Base-by-base conservation (phyloP, 1,140 invertebrate species). In the Camponotus pennsylvanicus region DNA sequence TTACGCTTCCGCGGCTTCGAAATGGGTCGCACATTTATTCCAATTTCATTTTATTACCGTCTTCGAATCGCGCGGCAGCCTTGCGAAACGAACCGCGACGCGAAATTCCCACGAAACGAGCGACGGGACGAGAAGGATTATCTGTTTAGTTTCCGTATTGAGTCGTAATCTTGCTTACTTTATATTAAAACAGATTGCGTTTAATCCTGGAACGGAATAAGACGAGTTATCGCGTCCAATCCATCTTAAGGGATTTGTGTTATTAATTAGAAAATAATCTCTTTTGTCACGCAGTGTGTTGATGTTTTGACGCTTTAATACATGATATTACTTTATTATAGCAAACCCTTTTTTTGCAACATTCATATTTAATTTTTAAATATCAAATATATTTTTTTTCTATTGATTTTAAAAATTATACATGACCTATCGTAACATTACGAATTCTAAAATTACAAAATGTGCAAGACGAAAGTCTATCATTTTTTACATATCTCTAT, bases 11-110 rank as follows among this genome's bases (percentile, higher is more conserved):
- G 40, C 71, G 52, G 52, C 32, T 49, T 34, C 42, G 27, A 85
- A 78, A n/a, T 87, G 57, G 15, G n/a, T 80, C 64, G 55, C 49
- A 55, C 76, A 66, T 86, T 86, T 79, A 71, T 80, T 75, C 73
- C 84, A 63, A 80, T 80, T 69, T 57, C 9, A 75, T 76, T 88
- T 86, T 75, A 79, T 80, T 34, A 37, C 67, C 8, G 45, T 21
- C 52, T 42, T 40, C 71, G 80, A 40, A 21, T 37, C 32, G 32
- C 85, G 57, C 69, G 40, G 37, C 13, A 5, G 13, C n/a, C 80
- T 32, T 32, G 80, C 67, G 80, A 34, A 70, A 66, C 61, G 52
- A 49, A 40, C 45, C 77, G 32, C 45, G 76, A 79, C 63, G 42
- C 18, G 45, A 13, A 55, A 79, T n/a, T 79, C 77, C n/a, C 64